phyloP scores from a whole-genome alignment of 2,888 invertebrate species.

The Norana najaformis region DNA sequence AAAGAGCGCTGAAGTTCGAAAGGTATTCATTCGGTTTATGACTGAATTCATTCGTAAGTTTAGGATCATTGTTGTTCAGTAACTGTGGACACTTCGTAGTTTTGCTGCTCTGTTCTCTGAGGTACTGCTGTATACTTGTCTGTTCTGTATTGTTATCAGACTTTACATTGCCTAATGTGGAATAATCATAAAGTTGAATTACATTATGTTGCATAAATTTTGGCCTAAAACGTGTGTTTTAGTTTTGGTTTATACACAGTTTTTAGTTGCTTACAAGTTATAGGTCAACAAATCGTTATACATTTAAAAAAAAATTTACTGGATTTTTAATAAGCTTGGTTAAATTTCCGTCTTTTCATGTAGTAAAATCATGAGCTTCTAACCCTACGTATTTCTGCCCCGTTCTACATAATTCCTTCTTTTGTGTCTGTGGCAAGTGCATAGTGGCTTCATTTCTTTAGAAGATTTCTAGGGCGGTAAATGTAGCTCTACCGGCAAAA shows the following conservation, averaged over 20 bases:
- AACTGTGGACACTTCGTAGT: neutral
- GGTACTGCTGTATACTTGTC: neutral
- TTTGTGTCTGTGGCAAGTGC: neutral
- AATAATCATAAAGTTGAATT: neutral
- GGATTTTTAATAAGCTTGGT: neutral
- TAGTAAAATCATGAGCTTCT: neutral
- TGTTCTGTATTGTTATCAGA: neutral
- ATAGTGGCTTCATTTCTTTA: neutral
- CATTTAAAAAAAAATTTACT: neutral
- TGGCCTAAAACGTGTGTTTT: neutral
- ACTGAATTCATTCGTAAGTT: neutral
- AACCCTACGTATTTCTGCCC: neutral
- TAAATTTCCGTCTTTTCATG: neutral
- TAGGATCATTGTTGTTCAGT: neutral
- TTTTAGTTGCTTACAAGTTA: neutral
- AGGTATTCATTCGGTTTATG: constrained; percentile 55
- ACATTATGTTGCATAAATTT: neutral
- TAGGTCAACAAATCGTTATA: neutral
- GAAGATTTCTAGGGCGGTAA: no score
- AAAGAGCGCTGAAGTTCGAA: constrained; percentile 71
- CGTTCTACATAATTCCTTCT: neutral
- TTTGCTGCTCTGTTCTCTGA: neutral
- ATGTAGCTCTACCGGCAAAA: neutral
- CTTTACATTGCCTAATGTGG: neutral
- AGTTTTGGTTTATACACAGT: neutral